Evolutionary conservation across 2,888 invertebrate species (phyloP).

Genomic region (Ceramica pisi): DNA sequence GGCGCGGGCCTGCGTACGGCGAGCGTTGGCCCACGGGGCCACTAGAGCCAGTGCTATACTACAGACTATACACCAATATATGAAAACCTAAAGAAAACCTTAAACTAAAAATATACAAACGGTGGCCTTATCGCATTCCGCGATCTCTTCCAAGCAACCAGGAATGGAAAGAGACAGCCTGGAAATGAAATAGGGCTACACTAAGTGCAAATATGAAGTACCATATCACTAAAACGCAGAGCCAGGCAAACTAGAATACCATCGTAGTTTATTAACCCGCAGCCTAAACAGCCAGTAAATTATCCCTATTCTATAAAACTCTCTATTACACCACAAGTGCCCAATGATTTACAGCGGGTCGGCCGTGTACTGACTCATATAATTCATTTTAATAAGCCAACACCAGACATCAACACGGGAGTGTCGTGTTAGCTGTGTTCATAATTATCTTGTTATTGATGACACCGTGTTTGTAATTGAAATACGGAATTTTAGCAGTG

Average conservation of each 20-base stretch:
- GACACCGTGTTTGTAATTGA: constrained; percentile 42
- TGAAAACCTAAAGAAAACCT: too few relatives aligned
- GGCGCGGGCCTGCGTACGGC: too few relatives aligned
- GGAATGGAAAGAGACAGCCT: too few relatives aligned
- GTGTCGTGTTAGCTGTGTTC: constrained; percentile 52
- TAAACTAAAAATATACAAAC: too few relatives aligned
- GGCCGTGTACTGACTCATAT: constrained; percentile 55
- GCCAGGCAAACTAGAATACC: not conserved
- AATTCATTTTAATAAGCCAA: constrained; percentile 68
- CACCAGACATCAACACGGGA: constrained; percentile 59
- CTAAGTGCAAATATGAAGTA: too few relatives aligned
- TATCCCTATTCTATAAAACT: constrained; percentile 44
- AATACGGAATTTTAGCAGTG: not conserved
- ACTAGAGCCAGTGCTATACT: too few relatives aligned
- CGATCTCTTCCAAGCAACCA: too few relatives aligned
- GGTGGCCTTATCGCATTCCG: too few relatives aligned
- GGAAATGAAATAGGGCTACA: too few relatives aligned
- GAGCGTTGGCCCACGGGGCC: too few relatives aligned
- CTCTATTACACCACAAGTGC: constrained; percentile 42
- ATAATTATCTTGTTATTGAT: constrained; percentile 57
- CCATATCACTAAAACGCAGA: too few relatives aligned
- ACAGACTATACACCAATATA: too few relatives aligned
- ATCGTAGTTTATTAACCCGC: not conserved
- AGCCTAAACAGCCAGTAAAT: constrained; percentile 29
- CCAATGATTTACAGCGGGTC: constrained; percentile 55